Evolutionary conservation across 1,140 invertebrate genomes (phyloP).

Genomic region (Apolygus lucorum): DNA sequence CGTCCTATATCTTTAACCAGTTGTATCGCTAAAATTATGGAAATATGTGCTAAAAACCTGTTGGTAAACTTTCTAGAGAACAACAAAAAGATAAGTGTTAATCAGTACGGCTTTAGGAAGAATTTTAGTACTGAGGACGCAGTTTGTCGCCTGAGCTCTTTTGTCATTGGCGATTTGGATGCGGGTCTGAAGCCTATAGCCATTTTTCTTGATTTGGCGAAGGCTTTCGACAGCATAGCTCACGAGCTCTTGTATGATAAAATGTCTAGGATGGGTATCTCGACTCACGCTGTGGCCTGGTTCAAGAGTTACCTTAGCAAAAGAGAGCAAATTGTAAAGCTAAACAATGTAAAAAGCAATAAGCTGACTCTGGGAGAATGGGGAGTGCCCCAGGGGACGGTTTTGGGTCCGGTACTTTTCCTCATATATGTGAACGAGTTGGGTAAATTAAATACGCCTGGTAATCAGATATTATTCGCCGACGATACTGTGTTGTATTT

Average conservation of each 20-base stretch:
- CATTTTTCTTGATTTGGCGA: slow-evolving; percentile 4
- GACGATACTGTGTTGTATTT: no score
- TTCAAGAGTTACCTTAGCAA: not conserved
- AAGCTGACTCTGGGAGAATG: not conserved
- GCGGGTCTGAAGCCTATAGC: not conserved
- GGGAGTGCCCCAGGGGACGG: not conserved
- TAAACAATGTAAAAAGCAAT: not conserved
- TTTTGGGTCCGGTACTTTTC: not conserved
- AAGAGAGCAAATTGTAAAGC: not conserved
- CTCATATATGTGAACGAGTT: no score
- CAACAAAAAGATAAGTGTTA: not conserved
- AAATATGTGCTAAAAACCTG: not conserved
- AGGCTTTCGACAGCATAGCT: slow-evolving; percentile 1
- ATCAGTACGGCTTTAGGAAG: slow-evolving; percentile 17
- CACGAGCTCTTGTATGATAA: not conserved
- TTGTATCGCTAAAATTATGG: not conserved
- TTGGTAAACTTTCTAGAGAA: not conserved
- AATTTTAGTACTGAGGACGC: slow-evolving; percentile 9
- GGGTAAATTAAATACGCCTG: no score
- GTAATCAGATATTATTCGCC: no score
- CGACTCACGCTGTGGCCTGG: not conserved
- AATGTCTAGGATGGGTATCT: not conserved
- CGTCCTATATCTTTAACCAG: not conserved
- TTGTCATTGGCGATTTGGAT: not conserved
- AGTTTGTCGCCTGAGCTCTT: not conserved